Evolutionary conservation across 2,113 vertebrate species (phyloP).

Genomic region (Synodontis membranacea): DNA sequence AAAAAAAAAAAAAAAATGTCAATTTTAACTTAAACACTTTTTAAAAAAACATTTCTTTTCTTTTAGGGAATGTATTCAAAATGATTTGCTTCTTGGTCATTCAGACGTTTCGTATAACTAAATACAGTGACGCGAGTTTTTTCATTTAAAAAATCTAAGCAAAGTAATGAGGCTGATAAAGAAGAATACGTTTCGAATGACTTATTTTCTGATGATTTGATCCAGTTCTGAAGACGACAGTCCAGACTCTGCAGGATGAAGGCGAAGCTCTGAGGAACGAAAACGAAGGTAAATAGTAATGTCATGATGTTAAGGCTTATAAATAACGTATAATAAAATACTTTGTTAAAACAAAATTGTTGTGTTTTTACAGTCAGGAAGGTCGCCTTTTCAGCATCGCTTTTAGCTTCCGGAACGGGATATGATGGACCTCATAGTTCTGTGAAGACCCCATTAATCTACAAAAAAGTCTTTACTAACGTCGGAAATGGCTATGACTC

Average conservation of each 20-base stretch:
- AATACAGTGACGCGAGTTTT: no score
- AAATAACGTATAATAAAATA: no score
- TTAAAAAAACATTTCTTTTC: no score
- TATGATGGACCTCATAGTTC: not conserved
- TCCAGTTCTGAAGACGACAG: constrained; percentile 19
- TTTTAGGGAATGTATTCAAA: not conserved
- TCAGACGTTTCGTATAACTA: no score
- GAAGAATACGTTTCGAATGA: no score
- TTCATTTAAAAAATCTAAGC: not conserved
- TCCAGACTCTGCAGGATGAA: not conserved
- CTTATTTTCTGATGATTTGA: constrained; percentile 2
- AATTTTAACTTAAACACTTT: no score
- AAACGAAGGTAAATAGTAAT: constrained; percentile 9
- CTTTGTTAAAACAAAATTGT: no score
- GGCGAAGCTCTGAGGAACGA: not conserved
- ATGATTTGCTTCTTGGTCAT: not conserved
- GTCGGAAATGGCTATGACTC: constrained; percentile 40
- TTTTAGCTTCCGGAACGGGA: not conserved
- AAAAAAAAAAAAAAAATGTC: no score
- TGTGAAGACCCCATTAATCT: not conserved
- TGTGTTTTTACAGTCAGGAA: constrained; percentile 27
- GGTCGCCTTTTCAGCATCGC: constrained; percentile 45
- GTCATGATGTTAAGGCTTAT: no score
- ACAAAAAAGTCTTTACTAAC: constrained; percentile 47
- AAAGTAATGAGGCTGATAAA: not conserved